Evolutionary conservation across 2,113 vertebrate species (phyloP).

Genomic region (Austrofundulus limnaeus): DNA sequence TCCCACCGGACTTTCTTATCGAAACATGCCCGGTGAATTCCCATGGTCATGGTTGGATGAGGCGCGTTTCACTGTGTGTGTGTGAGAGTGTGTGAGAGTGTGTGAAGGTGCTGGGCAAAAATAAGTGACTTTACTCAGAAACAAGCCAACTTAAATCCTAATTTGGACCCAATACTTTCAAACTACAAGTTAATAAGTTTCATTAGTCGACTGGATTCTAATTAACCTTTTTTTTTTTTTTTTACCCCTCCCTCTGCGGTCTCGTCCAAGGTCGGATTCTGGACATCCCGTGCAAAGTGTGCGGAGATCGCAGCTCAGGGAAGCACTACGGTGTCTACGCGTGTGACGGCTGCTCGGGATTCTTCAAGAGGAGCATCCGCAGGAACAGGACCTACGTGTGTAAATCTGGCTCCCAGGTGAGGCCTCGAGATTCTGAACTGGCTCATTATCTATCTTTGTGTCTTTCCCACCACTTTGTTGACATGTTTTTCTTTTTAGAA

Average conservation of each 20-base stretch:
- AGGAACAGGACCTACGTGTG: slow-evolving; percentile 97
- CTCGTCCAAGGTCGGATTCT: slow-evolving; percentile 89
- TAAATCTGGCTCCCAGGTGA: slow-evolving; percentile 98
- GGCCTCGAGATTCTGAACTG: not conserved
- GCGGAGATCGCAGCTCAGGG: slow-evolving; percentile 95
- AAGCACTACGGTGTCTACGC: slow-evolving; percentile 99
- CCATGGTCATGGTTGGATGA: slow-evolving; percentile 73
- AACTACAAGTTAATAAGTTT: not conserved
- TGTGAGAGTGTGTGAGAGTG: not conserved
- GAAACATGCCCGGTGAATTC: slow-evolving; percentile 70
- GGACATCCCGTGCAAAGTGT: slow-evolving; percentile 99
- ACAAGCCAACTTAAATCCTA: not conserved
- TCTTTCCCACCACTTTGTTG: not conserved
- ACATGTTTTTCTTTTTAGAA: not conserved
- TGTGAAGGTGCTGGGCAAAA: slow-evolving; percentile 13
- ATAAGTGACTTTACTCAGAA: too few relatives aligned
- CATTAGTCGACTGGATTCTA: not conserved
- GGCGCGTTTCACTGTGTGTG: slow-evolving; percentile 2
- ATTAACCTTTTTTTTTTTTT: slow-evolving; percentile 11
- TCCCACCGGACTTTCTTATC: slow-evolving; percentile 74
- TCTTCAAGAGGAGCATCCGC: slow-evolving; percentile 98
- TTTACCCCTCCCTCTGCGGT: too few relatives aligned
- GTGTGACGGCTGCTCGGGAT: slow-evolving; percentile 97
- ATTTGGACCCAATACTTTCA: not conserved
- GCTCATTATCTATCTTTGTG: not conserved